Conservation (phyloP, 2,888 invertebrate genomes). For the Trichogramma dendrolimi region DNA sequence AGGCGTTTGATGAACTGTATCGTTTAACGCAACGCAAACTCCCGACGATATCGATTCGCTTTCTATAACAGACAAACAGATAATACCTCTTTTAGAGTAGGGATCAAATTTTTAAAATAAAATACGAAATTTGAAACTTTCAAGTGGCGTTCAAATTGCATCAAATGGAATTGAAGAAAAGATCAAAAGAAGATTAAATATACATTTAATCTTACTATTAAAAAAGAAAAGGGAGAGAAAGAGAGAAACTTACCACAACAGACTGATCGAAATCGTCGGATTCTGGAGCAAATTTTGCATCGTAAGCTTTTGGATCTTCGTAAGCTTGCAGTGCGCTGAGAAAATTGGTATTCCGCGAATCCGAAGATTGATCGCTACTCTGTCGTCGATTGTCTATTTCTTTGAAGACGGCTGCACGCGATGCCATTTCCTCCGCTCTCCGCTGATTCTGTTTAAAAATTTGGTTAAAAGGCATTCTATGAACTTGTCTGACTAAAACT, state of each 20-base stretch:
- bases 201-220: no score
- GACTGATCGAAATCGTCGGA: constrained; percentile 37
- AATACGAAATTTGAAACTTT: no score
- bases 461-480: no score
- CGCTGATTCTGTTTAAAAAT: constrained; percentile 61
- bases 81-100: no score
- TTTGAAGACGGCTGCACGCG: constrained; percentile 60
- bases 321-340: constrained; percentile 36
- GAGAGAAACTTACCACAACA: constrained; percentile 39
- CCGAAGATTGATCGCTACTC: constrained; percentile 21
- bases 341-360: constrained; percentile 35
- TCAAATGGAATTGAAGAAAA: no score
- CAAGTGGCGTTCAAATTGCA: no score
- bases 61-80: constrained; percentile 30
- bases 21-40: constrained; percentile 36
- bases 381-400: constrained; percentile 50
- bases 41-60: constrained; percentile 35
- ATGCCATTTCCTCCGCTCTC: constrained; percentile 69
- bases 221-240: not conserved
- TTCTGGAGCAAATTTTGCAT: constrained; percentile 33
- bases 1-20: not conserved
- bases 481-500: no score
- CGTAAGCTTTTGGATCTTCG: constrained; percentile 37
- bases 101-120: no score
- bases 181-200: no score